These are phyloP conservation scores for Proteles cristata DNA, from an alignment of 2,113 vertebrate species.

Conservation along the genomic window DNA sequence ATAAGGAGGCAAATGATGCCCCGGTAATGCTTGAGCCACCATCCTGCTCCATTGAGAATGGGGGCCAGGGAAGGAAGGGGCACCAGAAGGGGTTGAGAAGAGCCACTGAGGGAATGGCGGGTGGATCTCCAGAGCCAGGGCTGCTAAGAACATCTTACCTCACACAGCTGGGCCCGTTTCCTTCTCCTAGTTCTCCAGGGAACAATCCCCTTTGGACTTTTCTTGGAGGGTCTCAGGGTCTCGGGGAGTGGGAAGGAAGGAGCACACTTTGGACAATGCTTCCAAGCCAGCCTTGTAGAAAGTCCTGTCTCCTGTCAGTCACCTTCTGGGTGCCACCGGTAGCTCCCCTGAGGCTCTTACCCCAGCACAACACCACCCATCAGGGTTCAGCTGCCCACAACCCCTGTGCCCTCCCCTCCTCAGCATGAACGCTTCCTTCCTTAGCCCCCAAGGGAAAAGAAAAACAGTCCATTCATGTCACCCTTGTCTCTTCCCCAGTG, in stretches of 20 bases:
- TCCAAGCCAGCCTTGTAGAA: neutral
- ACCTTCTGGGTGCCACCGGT: neutral
- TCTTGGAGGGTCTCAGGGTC: neutral
- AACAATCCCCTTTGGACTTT: neutral
- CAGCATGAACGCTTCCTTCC: neutral
- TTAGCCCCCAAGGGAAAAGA: neutral
- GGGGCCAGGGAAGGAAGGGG: neutral
- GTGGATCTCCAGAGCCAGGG: neutral
- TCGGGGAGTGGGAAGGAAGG: neutral
- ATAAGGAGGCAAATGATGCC: neutral
- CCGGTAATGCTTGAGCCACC: neutral
- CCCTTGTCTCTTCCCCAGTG: neutral
- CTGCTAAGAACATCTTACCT: neutral
- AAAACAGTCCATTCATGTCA: accelerated
- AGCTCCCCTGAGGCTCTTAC: neutral
- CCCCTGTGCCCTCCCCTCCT: neutral
- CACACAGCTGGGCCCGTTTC: neutral
- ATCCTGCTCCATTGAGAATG: neutral
- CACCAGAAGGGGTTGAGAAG: neutral
- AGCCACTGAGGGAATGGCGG: neutral
- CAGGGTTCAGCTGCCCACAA: neutral
- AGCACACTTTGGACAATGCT: neutral
- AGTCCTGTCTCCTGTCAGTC: neutral
- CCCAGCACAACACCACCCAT: neutral
- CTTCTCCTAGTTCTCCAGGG: neutral